A percentile compares a stretch with the other conserved stretches of the same genome.
phyloP scores from a whole-genome alignment of 2,797 vertebrate species.

The Cyprinella venusta region DNA sequence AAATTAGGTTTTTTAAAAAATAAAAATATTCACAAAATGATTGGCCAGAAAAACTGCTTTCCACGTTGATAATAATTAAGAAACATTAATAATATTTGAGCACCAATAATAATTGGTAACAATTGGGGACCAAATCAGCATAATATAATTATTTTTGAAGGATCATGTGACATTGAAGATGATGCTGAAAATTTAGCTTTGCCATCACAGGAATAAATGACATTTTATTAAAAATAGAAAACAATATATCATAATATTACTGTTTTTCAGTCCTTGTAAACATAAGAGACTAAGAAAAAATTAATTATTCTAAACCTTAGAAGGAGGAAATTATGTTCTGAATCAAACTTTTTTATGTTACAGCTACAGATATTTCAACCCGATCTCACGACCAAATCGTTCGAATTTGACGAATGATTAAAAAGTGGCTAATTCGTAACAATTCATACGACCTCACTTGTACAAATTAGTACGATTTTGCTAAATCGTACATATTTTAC shows the following conservation, averaged over 20 bases:
- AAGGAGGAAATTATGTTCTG: too few species aligned
- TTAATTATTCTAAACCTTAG: background rate
- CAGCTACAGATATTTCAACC: too few species aligned
- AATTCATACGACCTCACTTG: too few species aligned
- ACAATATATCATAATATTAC: too few species aligned
- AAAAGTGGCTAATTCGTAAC: too few species aligned
- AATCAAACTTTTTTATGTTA: too few species aligned
- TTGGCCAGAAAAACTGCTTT: background rate
- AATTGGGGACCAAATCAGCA: background rate
- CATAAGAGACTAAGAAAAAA: too few species aligned
- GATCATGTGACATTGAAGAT: background rate
- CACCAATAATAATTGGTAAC: background rate
- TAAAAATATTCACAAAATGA: too few species aligned
- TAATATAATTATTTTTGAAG: background rate
- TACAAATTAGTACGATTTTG: too few species aligned
- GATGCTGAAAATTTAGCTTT: background rate
- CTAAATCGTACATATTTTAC: too few species aligned
- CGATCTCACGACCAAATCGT: too few species aligned
- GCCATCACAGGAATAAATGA: background rate
- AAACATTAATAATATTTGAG: background rate
- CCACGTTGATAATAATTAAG: background rate
- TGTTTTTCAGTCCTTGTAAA: background rate
- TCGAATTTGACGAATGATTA: too few species aligned
- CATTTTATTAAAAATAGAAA: background rate
- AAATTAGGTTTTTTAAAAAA: background rate